Conservation (phyloP, 2,113 vertebrate genomes). For the Microtus oregoni region DNA sequence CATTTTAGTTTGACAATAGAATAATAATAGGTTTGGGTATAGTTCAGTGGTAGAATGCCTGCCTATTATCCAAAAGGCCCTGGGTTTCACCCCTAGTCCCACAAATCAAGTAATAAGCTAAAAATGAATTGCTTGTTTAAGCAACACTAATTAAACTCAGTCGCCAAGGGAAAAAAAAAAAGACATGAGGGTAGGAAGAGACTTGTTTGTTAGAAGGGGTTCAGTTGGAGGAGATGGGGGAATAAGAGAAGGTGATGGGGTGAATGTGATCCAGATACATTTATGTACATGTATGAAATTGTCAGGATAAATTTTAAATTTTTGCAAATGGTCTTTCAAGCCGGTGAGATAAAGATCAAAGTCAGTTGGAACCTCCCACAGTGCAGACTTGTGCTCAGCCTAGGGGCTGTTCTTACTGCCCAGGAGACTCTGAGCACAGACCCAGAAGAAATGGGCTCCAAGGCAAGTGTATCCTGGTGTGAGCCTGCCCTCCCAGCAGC, state of each 20-base stretch:
- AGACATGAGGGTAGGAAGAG: not conserved
- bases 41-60: not conserved
- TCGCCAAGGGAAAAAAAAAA: not conserved
- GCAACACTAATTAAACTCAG: not conserved
- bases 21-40: not conserved
- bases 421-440: not conserved
- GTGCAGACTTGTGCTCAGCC: constrained; percentile 50
- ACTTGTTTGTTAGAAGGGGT: not conserved
- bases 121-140: constrained; percentile 1
- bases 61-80: not conserved
- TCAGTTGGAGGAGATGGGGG: not conserved
- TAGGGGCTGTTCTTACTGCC: constrained; percentile 39
- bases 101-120: constrained; percentile 11
- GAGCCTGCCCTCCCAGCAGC: not conserved
- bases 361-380: constrained; percentile 47
- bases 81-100: not conserved
- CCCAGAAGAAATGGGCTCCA: constrained; percentile 22
- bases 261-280: not conserved
- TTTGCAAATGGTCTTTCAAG: not conserved
- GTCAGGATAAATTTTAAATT: not conserved
- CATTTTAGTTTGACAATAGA: constrained; percentile 32
- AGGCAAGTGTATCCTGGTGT: not conserved
- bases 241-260: not conserved
- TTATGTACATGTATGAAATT: not conserved
- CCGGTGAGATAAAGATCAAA: constrained; percentile 45